Evolutionary conservation across 2,797 vertebrate species (phyloP).

Genomic region (Propithecus deckenii): DNA sequence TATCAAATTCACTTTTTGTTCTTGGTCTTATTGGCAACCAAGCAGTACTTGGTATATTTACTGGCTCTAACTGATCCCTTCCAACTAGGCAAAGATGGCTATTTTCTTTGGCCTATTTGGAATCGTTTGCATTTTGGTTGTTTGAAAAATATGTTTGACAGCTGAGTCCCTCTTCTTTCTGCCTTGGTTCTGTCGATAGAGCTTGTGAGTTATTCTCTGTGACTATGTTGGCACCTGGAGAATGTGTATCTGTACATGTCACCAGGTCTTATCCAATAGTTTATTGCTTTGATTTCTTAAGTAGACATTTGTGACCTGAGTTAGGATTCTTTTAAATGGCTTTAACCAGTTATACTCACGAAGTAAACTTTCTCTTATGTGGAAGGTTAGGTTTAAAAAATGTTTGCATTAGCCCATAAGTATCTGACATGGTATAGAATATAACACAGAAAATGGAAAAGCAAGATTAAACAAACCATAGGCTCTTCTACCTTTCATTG

Average conservation of each 20-base stretch:
- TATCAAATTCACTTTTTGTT: not conserved
- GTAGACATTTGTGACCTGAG: constrained; percentile 36
- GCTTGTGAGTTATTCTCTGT: constrained; percentile 22
- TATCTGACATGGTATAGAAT: not conserved
- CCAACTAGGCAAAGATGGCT: constrained; percentile 36
- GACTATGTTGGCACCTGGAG: not conserved
- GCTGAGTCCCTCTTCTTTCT: not conserved
- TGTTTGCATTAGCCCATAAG: constrained; percentile 15
- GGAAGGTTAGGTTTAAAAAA: constrained; percentile 38
- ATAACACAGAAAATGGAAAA: not conserved
- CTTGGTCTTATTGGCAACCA: not conserved
- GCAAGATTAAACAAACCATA: not conserved
- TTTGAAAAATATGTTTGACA: constrained; percentile 56
- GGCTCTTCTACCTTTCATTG: not conserved
- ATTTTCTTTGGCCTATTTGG: constrained; percentile 54
- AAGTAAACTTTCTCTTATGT: constrained; percentile 28
- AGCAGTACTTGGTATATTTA: constrained; percentile 31
- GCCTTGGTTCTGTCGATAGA: constrained; percentile 11
- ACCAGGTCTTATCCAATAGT: constrained; percentile 17
- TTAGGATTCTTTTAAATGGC: constrained; percentile 24
- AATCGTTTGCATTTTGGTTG: constrained; percentile 41
- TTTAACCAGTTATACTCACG: constrained; percentile 30
- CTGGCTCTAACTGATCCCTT: not conserved
- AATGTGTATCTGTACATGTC: constrained; percentile 31
- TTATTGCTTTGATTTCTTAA: constrained; percentile 49